Percentiles rank a stretch among this genome's conserved stretches.
Evolutionary conservation across 2,888 invertebrate species (phyloP).

Genomic region (Nymphalis urticae): DNA sequence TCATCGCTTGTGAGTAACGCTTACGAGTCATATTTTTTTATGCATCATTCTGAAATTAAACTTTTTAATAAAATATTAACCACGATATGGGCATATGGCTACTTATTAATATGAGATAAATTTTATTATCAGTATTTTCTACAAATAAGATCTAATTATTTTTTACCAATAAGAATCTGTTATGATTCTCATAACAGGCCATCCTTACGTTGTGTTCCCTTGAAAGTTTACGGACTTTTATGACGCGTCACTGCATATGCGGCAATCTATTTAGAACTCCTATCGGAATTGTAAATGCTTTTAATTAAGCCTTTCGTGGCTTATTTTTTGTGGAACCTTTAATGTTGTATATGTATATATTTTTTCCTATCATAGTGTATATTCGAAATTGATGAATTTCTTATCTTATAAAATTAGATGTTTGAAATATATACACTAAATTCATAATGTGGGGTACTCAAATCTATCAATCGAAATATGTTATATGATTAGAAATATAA

Average conservation of each 20-base stretch:
- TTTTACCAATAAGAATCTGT: background rate
- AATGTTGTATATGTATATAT: too few species aligned
- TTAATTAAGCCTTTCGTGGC: slow-evolving; percentile 5
- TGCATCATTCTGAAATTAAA: slow-evolving; percentile 1
- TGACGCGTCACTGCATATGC: slow-evolving; percentile 45
- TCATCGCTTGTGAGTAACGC: slow-evolving; percentile 5
- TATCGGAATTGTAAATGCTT: slow-evolving; percentile 16
- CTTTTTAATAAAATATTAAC: background rate
- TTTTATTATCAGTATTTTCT: background rate
- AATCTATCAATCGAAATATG: background rate
- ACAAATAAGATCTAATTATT: too few species aligned
- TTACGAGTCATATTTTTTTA: slow-evolving; percentile 3
- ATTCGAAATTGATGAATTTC: too few species aligned
- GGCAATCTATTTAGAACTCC: slow-evolving; percentile 3
- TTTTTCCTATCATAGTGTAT: too few species aligned
- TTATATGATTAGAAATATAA: background rate
- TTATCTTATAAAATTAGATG: too few species aligned
- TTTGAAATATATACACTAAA: too few species aligned
- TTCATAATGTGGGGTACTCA: too few species aligned
- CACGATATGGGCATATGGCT: background rate
- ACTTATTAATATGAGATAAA: background rate
- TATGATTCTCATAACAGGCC: slow-evolving; percentile 49
- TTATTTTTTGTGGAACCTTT: too few species aligned
- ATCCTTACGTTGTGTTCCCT: slow-evolving; percentile 44
- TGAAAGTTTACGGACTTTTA: slow-evolving; percentile 48